Conservation (phyloP, 2,888 invertebrate genomes). For the Meteorus colon region DNA sequence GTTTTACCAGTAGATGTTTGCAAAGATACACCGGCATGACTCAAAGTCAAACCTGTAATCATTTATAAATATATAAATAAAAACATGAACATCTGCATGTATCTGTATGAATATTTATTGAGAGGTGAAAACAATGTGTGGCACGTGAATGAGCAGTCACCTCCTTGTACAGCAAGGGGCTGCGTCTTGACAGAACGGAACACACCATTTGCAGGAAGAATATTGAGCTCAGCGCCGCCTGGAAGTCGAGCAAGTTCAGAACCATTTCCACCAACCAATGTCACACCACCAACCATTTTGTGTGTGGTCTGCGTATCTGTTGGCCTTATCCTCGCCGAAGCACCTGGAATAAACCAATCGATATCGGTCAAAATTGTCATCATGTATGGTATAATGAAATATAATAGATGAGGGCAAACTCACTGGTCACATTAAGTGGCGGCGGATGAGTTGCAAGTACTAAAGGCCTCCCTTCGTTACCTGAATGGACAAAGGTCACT, state of each 20-base stretch:
- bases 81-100: conserved; percentile 7
- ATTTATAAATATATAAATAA: conserved; percentile 24
- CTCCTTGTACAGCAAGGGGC: conserved; percentile 67
- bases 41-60: conserved; percentile 69
- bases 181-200: conserved; percentile 66
- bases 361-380: neutral
- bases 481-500: conserved; percentile 69
- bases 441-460: conserved; percentile 68
- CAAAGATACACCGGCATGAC: conserved; percentile 74
- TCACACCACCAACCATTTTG: conserved; percentile 72
- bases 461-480: conserved; percentile 68
- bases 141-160: conserved; percentile 54
- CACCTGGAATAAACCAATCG: conserved; percentile 54
- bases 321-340: conserved; percentile 69
- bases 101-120: neutral
- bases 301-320: conserved; percentile 70
- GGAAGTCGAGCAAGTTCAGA: conserved; percentile 71
- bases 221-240: conserved; percentile 72
- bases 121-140: conserved; percentile 21
- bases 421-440: conserved; percentile 68
- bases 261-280: conserved; percentile 69
- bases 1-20: conserved; percentile 66
- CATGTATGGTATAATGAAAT: conserved; percentile 30
- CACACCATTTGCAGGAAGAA: conserved; percentile 71
- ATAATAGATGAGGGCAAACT: conserved; percentile 50